Conservation (phyloP, 2,888 invertebrate genomes). For the Actias luna region DNA sequence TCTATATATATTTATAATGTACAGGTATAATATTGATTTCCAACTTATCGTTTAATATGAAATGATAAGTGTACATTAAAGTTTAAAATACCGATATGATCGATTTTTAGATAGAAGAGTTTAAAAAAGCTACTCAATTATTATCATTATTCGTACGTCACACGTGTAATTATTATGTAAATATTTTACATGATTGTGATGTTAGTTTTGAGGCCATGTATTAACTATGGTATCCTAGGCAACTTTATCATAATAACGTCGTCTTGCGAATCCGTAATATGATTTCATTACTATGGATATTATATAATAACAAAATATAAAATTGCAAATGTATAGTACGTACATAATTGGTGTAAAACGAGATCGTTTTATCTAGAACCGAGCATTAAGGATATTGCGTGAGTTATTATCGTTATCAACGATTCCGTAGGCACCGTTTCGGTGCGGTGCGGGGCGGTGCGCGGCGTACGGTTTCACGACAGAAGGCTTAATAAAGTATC, state of each 20-base stretch:
- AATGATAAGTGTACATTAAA: no score
- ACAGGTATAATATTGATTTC: no score
- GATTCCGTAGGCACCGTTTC: conserved; percentile 37
- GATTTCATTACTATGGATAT: background rate
- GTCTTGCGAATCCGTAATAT: background rate
- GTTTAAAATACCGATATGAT: no score
- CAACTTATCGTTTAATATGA: no score
- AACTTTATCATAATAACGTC: background rate
- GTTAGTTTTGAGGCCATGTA: no score
- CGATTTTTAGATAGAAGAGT: no score
- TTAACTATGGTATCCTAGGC: background rate
- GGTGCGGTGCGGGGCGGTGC: conserved; percentile 28
- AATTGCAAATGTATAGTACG: background rate
- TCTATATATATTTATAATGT: no score
- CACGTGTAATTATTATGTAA: no score
- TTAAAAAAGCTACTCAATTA: no score
- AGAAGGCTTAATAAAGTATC: conserved; percentile 78
- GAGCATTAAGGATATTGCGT: conserved; percentile 34
- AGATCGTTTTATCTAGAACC: conserved; percentile 18
- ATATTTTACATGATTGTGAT: no score
- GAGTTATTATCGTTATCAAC: conserved; percentile 43
- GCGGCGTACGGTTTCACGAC: conserved; percentile 41
- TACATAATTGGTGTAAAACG: conserved; percentile 13
- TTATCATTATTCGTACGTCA: no score
- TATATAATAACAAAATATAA: background rate